Base-by-base conservation (phyloP, 2,888 invertebrate species). In the Rhingia campestris region DNA sequence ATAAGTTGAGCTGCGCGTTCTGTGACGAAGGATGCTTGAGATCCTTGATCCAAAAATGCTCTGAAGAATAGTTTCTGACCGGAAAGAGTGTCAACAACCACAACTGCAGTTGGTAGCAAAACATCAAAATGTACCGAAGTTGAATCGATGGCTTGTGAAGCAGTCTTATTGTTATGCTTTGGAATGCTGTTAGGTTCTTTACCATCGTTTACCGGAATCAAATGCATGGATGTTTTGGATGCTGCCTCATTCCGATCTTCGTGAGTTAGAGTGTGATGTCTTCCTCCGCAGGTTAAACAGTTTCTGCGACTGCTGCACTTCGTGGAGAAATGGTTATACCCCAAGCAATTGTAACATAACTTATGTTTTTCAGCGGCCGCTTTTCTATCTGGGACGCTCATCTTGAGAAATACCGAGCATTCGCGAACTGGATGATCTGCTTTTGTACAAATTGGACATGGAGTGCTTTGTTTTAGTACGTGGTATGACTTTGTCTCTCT, bases 311-410 rank as follows among this genome's bases (percentile, higher is more conserved):
- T 70, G n/a, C n/a, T n/a, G n/a, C n/a, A n/a, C n/a, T n/a, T n/a
- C n/a, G n/a, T n/a, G n/a, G n/a, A n/a, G n/a, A n/a, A n/a, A n/a
- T n/a, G n/a, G n/a, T n/a, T n/a, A n/a, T n/a, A n/a, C n/a, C n/a
- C n/a, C n/a, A n/a, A 14, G 33, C 77, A 77, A 51, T 79, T 72
- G 22, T 58, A 64, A 22, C 64, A 70, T 6, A 58, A 30, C 32
- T n/a, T n/a, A 64, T 72, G 30, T 14, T 58, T 56, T 37, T 70
- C 63, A 10, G 69, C 54, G 1, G 51, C 47, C 10, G 3, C 37
- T 39, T 22, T 33, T 37, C 35, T 39, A 6, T 67, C 66, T 4
- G 35, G 37, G 0, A 67, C 6, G 32, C 30, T 32, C 56, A 75
- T 53, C 9, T 14, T 9, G 9, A 53, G 10, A 9, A 43, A 53